Evolutionary conservation across 2,113 vertebrate genomes (phyloP), one percentile per base, ranked within the genome.

Genomic region (Cavia aperea): DNA sequence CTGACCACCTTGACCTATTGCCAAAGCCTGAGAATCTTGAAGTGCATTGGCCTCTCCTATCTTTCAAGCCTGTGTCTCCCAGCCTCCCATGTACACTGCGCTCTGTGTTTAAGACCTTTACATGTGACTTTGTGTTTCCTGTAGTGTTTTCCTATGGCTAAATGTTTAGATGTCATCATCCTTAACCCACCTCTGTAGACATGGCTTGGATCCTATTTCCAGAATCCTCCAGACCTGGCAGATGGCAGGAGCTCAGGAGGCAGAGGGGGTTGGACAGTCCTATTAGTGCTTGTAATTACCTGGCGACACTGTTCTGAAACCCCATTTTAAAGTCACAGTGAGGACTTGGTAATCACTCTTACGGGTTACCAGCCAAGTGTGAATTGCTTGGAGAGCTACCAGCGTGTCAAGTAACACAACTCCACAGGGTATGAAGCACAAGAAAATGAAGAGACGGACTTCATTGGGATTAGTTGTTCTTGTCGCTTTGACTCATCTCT

Each of bases 11-110:
- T 36, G 23, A 7, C 56, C 49, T 89, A 21, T 39, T 43, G 13
- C 15, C 9, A 0, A 26, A 43, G 7, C 24, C 1, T 0, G 1
- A 4, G 21, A 43, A 11, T 21, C 62, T 24, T 2, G 1, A n/a
- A 2, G 23, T 49, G 12, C 19, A 46, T 23, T 15, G 16, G 23
- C 0, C 4, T 56, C 15, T 31, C 26, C 26, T 19, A 1, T 7
- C 54, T 10, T 54, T 54, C 14, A 33, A 1, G 31, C 23, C 21
- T 51, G 16, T 0, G 0, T 29, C 13, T 15, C 19, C 63, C 36
- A 5, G n/a, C 60, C 29, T 33, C 12, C 14, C 3, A 0, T 7
- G 19, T 36, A 5, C 3, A 9, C 58, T 66, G 54, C 8, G 4
- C 13, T 66, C 51, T 75, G 1, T 29, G 54, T 9, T 23, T 15